phyloP scores from a whole-genome alignment of 1,140 invertebrate genomes.

The Berghia stephanieae region DNA sequence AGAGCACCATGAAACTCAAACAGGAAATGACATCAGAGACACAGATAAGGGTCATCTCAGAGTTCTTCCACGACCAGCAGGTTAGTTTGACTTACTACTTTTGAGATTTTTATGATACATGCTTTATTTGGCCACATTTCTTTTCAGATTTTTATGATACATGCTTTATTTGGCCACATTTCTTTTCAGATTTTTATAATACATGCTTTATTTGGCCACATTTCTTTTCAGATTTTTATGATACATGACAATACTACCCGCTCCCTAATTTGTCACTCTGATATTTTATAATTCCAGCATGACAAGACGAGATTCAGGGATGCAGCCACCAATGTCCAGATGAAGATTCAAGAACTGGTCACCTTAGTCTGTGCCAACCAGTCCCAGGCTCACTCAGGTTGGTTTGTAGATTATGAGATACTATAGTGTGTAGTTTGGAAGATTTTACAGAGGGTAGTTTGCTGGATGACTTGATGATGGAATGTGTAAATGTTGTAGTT shows the following conservation, averaged over 20 bases:
- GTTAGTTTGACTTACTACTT: slow-evolving; percentile 34
- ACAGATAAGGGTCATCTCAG: slow-evolving; percentile 40
- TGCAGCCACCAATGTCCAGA: slow-evolving; percentile 31
- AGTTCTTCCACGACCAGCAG: slow-evolving; percentile 51
- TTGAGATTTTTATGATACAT: not conserved
- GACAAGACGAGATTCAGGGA: slow-evolving; percentile 38
- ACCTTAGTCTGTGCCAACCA: too few species aligned
- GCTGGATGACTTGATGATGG: too few species aligned
- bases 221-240: not conserved
- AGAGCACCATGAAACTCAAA: slow-evolving; percentile 68
- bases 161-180: not conserved
- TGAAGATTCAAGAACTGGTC: slow-evolving; percentile 28
- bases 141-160: not conserved
- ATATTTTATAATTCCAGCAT: not conserved
- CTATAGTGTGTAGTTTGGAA: too few species aligned
- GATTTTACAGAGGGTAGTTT: too few species aligned
- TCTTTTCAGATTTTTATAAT: too few species aligned
- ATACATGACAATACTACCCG: too few species aligned
- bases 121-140: not conserved
- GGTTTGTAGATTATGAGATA: too few species aligned
- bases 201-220: too few species aligned
- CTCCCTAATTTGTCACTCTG: too few species aligned
- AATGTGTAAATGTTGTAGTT: too few species aligned
- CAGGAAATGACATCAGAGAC: slow-evolving; percentile 46
- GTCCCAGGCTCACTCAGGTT: too few species aligned